phyloP scores from a whole-genome alignment of 2,888 invertebrate genomes.

The Alloplasta piceator region DNA sequence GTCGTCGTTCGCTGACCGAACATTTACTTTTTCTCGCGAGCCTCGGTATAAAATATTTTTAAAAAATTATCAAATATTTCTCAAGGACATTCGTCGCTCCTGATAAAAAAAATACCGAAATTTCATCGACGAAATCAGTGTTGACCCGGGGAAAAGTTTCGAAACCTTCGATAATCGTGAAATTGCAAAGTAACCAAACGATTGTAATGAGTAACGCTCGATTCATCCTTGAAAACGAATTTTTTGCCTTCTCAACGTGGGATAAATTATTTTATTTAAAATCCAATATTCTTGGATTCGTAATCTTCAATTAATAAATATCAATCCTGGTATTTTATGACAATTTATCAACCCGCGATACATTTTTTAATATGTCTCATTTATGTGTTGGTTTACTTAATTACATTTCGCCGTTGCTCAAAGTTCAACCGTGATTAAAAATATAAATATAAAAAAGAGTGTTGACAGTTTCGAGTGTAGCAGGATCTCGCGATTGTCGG shows the following conservation, averaged over 20 bases:
- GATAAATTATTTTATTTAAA: not conserved
- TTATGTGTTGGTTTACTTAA: too few species aligned
- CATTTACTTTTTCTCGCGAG: not conserved
- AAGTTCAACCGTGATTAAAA: not conserved
- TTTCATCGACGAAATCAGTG: not conserved
- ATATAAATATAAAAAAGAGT: not conserved
- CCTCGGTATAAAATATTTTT: not conserved
- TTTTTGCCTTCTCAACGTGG: not conserved
- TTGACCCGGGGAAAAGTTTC: not conserved
- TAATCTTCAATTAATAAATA: too few species aligned
- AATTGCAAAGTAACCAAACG: not conserved
- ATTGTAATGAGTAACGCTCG: constrained; percentile 6
- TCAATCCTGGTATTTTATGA: too few species aligned
- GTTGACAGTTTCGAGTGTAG: not conserved
- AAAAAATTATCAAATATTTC: constrained; percentile 7
- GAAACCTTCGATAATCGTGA: not conserved
- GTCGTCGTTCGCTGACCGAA: constrained; percentile 25
- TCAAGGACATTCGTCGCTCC: not conserved
- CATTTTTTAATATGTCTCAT: too few species aligned
- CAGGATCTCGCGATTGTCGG: constrained; percentile 5
- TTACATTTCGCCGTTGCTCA: too few species aligned
- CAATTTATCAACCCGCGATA: too few species aligned
- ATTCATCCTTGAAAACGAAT: not conserved
- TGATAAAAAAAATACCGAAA: not conserved
- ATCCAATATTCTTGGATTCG: too few species aligned